Percentiles rank a stretch among this genome's conserved stretches.
These are phyloP conservation scores for Paragorgia papillata DNA, from an alignment of 92 coral and sea anemone species.

Conservation along the genomic window DNA sequence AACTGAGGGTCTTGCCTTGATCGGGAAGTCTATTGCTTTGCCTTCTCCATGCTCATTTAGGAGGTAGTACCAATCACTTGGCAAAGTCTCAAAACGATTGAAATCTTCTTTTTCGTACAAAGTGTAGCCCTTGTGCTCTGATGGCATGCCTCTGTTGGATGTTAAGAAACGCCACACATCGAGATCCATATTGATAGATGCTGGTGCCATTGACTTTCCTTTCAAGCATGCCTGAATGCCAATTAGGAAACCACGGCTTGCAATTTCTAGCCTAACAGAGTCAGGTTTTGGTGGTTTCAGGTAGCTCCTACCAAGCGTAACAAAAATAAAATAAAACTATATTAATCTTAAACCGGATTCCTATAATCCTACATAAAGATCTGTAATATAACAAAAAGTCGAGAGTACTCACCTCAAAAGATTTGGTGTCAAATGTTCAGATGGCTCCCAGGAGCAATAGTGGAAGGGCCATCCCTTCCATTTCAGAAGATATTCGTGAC, in stretches of 20 bases:
- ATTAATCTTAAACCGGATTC: neutral
- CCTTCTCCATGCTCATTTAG: conserved; percentile 55
- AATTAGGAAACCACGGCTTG: conserved; percentile 16
- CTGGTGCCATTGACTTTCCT: conserved; percentile 42
- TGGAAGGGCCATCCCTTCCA: conserved; percentile 50
- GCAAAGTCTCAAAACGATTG: conserved; percentile 49
- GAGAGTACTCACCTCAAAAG: conserved; percentile 44
- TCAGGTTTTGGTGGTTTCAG: conserved; percentile 13
- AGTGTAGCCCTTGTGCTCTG: conserved; percentile 54
- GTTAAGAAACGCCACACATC: conserved; percentile 61
- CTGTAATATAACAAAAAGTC: neutral
- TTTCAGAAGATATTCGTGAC: conserved; percentile 44
- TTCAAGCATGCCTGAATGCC: conserved; percentile 1
- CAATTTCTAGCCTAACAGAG: conserved; percentile 1
- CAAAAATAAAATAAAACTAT: too few species aligned
- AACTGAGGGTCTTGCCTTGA: conserved; percentile 50
- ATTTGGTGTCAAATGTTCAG: conserved; percentile 24
- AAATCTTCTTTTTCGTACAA: conserved; percentile 59
- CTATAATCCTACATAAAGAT: neutral
- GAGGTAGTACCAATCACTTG: conserved; percentile 54
- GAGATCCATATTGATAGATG: conserved; percentile 42
- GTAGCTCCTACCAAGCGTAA: conserved; percentile 38
- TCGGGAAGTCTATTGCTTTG: conserved; percentile 36
- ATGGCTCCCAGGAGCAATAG: conserved; percentile 43
- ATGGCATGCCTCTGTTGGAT: conserved; percentile 47